Base-by-base conservation (phyloP, 2,113 vertebrate genomes). In the Aphelocoma coerulescens region DNA sequence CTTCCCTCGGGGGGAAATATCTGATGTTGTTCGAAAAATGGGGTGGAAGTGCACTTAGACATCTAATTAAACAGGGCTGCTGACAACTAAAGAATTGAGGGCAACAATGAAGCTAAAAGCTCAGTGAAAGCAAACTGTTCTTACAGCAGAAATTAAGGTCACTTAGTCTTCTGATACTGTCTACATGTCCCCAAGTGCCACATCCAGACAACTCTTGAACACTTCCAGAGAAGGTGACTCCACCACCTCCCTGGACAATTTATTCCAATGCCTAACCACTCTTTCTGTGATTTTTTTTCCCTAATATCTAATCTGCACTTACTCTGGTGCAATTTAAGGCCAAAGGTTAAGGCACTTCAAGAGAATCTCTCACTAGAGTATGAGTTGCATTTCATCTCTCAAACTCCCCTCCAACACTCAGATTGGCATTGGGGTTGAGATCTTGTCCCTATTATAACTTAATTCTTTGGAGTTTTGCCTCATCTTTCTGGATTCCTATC, bases 361-460 rank as follows among this genome's bases (percentile, higher is more conserved):
- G 12, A 16, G 3, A 55, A 74, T 74, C 6, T 48, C 28, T 62
- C 39, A 52, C 13, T 39, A 28, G 10, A 13, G 1, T 46, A 49
- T 46, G 12, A 37, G 18, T 46, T 43, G 9, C 4, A 52, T 51
- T 83, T 72, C 19, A 41, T 51, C 5, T 74, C 16, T 49, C 37
- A n/a, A 41, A 71, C 20, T 13, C 2, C 0, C 0, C 3, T 6
- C 10, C 16, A 35, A 48, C 55, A 33, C 3, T 22, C 17, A 6
- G 21, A 8, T 3, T 55, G 32, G 1, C 6, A 37, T 3, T 68
- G 27, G 9, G 2, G 2, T 61, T 68, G 12, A 61, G 30, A 48
- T 71, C 13, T 81, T 93, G 18, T 33, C n/a, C 48, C 32, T 67
- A 19, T 3, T 72, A 5, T 46, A 65, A 48, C 7, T 63, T 79